A percentile compares a stretch with the other conserved stretches of the same genome.
Evolutionary conservation across 1,140 invertebrate species (phyloP).

Genomic region (Platyura marginata): DNA sequence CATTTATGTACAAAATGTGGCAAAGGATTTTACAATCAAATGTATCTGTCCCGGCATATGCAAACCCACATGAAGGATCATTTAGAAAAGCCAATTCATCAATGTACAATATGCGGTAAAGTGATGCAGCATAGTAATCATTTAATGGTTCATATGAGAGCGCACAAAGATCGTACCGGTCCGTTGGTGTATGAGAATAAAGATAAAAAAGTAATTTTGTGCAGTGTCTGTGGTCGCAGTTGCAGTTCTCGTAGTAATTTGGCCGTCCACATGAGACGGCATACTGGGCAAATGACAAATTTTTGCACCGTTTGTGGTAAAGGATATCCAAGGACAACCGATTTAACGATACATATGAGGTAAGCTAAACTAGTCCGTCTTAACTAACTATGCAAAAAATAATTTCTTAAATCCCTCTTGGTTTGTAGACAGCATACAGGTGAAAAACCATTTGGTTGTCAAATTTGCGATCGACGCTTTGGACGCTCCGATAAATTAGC

Average conservation of each 20-base stretch:
- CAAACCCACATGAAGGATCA: not conserved
- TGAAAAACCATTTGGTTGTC: conserved; percentile 21
- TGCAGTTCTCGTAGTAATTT: conserved; percentile 15
- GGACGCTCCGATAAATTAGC: conserved; percentile 15
- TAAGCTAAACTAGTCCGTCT: conserved; percentile 4
- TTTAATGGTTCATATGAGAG: not conserved
- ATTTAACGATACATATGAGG: conserved; percentile 25
- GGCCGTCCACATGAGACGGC: conserved; percentile 34
- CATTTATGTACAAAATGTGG: not conserved
- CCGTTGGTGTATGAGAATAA: not conserved
- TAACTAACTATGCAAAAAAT: not conserved
- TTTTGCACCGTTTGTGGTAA: conserved; percentile 40
- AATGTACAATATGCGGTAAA: not conserved
- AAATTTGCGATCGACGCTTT: conserved; percentile 12
- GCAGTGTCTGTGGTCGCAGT: conserved; percentile 16
- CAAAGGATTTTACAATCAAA: not conserved
- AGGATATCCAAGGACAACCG: conserved; percentile 40
- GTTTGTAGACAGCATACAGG: conserved; percentile 24
- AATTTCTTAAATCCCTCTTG: not conserved
- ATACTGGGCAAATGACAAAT: conserved; percentile 36
- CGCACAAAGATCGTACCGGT: not conserved
- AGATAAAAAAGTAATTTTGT: conserved; percentile 13
- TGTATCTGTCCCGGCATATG: not conserved
- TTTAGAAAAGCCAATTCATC: not conserved
- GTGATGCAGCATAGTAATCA: not conserved